These are phyloP conservation scores for Tupiocoris notatus DNA, from an alignment of 2,888 invertebrate genomes.

Conservation along the genomic window DNA sequence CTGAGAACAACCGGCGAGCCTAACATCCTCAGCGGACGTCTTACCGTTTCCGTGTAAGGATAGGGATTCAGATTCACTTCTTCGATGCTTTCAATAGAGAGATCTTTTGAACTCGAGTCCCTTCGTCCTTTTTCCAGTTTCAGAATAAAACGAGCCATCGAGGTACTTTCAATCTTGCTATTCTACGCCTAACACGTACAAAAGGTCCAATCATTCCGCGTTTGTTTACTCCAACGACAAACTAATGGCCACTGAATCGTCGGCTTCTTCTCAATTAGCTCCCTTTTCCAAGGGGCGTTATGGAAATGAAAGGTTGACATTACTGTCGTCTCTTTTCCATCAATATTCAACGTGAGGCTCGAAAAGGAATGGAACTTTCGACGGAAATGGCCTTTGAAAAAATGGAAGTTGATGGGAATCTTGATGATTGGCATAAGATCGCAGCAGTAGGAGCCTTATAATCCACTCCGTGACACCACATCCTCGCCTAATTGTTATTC, in stretches of 20 bases:
- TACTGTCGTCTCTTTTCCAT: neutral
- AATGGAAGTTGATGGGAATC: too few relatives aligned
- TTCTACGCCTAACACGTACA: slow-evolving; percentile 32
- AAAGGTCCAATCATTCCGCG: slow-evolving; percentile 33
- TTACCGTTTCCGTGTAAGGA: slow-evolving; percentile 6
- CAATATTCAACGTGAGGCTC: neutral
- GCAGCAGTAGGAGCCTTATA: too few relatives aligned
- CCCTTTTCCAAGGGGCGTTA: neutral
- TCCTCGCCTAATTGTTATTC: too few relatives aligned
- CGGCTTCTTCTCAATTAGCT: slow-evolving; percentile 26
- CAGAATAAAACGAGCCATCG: neutral
- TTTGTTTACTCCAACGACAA: slow-evolving; percentile 33
- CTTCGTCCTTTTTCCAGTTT: neutral
- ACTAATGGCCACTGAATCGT: slow-evolving; percentile 27
- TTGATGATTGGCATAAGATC: too few relatives aligned
- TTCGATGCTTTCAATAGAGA: slow-evolving; percentile 31
- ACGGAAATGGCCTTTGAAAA: too few relatives aligned
- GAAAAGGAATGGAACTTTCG: too few relatives aligned
- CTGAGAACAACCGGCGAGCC: slow-evolving; percentile 18
- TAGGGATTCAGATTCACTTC: neutral
- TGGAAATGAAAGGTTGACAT: neutral
- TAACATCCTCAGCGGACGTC: slow-evolving; percentile 21
- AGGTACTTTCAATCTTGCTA: neutral
- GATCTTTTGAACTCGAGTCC: slow-evolving; percentile 8
- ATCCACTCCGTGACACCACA: too few relatives aligned